Evolutionary conservation across 2,113 vertebrate species (phyloP).

Genomic region (Pampusana beccarii): DNA sequence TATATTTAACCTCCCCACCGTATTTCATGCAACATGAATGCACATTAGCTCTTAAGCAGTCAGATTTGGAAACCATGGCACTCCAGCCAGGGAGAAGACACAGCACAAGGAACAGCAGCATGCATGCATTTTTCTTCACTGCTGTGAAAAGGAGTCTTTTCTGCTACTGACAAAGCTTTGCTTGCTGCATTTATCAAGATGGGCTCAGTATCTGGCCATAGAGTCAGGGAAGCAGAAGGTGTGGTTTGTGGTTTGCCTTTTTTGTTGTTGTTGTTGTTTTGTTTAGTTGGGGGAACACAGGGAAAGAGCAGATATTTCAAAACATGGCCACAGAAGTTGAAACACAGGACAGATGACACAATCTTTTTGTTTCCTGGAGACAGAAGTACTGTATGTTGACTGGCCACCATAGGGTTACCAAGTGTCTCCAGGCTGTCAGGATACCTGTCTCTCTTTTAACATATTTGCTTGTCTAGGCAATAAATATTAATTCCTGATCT

Average conservation of each 20-base stretch:
- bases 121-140: neutral
- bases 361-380: neutral
- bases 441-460: neutral
- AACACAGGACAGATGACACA: neutral
- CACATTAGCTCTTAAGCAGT: neutral
- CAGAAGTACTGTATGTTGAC: neutral
- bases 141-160: neutral
- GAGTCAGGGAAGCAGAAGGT: neutral
- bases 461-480: neutral
- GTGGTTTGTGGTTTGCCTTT: neutral
- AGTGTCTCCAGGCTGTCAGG: neutral
- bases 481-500: neutral
- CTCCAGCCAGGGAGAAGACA: neutral
- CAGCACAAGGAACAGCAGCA: neutral
- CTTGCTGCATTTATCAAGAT: neutral
- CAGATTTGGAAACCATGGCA: neutral
- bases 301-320: neutral
- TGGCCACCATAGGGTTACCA: neutral
- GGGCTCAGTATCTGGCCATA: neutral
- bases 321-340: neutral
- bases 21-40: neutral
- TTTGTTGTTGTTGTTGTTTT: neutral
- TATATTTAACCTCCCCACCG: neutral
- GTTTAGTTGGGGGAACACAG: neutral
- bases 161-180: neutral